These are phyloP conservation scores for Cenopis cana DNA, from an alignment of 2,888 invertebrate genomes.

Conservation along the genomic window DNA sequence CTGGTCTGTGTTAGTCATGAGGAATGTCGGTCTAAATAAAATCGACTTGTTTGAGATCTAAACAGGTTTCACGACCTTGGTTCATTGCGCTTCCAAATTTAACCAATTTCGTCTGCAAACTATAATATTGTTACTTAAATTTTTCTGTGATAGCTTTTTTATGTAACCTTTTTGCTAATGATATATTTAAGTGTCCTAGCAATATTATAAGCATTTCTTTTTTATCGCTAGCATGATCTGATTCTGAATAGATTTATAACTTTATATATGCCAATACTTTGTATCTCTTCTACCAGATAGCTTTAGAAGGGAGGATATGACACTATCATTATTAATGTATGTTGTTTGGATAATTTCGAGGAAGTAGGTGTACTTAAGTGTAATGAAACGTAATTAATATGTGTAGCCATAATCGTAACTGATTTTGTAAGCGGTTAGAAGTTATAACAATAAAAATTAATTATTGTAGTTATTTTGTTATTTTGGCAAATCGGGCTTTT, in stretches of 20 bases:
- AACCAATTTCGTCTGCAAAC: slow-evolving; percentile 40
- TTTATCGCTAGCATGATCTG: slow-evolving; percentile 59
- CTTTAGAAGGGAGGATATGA: slow-evolving; percentile 4
- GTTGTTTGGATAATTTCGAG: neutral
- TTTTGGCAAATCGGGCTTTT: slow-evolving; percentile 60
- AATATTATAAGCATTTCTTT: slow-evolving; percentile 66
- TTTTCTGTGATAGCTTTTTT: slow-evolving; percentile 72
- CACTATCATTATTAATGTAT: neutral
- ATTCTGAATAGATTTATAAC: slow-evolving; percentile 9
- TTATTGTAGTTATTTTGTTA: slow-evolving; percentile 68
- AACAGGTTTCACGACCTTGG: slow-evolving; percentile 68
- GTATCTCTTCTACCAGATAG: neutral
- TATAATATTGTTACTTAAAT: slow-evolving; percentile 53
- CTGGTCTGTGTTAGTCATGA: slow-evolving; percentile 33
- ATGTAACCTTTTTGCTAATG: slow-evolving; percentile 50
- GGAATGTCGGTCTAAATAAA: slow-evolving; percentile 18
- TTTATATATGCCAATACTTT: slow-evolving; percentile 13
- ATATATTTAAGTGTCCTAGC: slow-evolving; percentile 58
- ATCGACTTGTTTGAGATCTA: slow-evolving; percentile 40
- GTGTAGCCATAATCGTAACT: slow-evolving; percentile 44
- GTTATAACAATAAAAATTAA: slow-evolving; percentile 62
- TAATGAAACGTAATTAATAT: slow-evolving; percentile 43
- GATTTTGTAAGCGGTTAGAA: slow-evolving; percentile 61
- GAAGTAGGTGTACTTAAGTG: slow-evolving; percentile 32
- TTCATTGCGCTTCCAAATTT: slow-evolving; percentile 61